A percentile compares a stretch with the other conserved stretches of the same genome.
These are phyloP conservation scores for Physocephala rufipes DNA, from an alignment of 2,888 invertebrate species.

Conservation along the genomic window DNA sequence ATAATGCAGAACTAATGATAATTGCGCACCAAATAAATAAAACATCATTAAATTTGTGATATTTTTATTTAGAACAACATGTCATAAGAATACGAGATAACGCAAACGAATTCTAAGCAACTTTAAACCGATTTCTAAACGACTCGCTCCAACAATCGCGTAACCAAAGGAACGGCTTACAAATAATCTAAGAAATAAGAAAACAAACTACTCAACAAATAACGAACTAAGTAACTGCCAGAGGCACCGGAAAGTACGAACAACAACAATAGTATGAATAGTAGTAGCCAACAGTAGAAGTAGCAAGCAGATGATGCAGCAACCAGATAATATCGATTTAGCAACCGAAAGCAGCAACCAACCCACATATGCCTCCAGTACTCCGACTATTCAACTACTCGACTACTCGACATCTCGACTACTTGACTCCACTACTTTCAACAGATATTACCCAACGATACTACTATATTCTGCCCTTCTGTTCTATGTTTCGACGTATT, in stretches of 20 bases:
- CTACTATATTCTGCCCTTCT: not conserved
- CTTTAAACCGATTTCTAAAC: no score
- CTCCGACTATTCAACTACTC: not conserved
- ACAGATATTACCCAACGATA: not conserved
- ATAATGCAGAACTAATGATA: not conserved
- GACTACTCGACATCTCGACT: not conserved
- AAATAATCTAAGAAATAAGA: not conserved
- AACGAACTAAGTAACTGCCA: conserved; percentile 8
- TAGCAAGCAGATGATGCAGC: conserved; percentile 19
- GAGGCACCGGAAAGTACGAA: conserved; percentile 4
- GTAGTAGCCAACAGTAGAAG: conserved; percentile 22
- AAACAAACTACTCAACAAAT: conserved; percentile 1
- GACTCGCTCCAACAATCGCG: no score
- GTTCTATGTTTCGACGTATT: not conserved
- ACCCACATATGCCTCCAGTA: conserved; percentile 26
- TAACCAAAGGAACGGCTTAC: conserved; percentile 6
- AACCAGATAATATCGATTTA: conserved; percentile 4
- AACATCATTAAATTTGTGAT: conserved; percentile 34
- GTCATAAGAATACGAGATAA: conserved; percentile 26
- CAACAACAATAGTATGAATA: conserved; percentile 24
- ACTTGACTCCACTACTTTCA: not conserved
- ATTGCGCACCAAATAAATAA: conserved; percentile 24
- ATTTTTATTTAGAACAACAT: conserved; percentile 33
- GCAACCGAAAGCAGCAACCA: conserved; percentile 11
- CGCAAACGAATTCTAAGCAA: conserved; percentile 6